Conservation (phyloP, 1,140 invertebrate species). For the Coelopa frigida region DNA sequence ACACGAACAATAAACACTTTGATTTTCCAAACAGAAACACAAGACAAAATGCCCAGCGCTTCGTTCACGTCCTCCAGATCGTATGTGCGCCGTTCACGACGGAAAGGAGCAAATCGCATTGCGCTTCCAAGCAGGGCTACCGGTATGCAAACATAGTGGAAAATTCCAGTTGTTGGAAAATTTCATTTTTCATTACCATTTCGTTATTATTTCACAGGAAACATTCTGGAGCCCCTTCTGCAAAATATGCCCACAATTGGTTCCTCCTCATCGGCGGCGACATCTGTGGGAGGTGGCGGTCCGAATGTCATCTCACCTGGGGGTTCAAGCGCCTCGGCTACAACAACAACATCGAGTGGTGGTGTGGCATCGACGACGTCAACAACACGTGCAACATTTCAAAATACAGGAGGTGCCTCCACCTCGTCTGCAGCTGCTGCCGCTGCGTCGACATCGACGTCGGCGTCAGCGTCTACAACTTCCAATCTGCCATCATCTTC, state of each 20-base stretch:
- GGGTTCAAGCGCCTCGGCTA: conserved; percentile 21
- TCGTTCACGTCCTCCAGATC: conserved; percentile 80
- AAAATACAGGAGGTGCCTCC: too few relatives aligned
- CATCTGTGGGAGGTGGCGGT: conserved; percentile 43
- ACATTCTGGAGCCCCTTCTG: conserved; percentile 41
- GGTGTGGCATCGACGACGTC: conserved; percentile 8
- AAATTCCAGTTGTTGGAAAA: not conserved
- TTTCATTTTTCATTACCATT: not conserved
- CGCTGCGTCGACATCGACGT: not conserved
- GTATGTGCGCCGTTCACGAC: conserved; percentile 69
- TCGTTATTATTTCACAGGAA: too few relatives aligned
- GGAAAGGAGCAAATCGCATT: conserved; percentile 77
- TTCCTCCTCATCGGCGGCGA: too few relatives aligned
- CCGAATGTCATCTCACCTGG: conserved; percentile 17
- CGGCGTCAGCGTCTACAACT: not conserved
- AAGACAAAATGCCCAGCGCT: conserved; percentile 75
- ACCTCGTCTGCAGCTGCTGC: not conserved
- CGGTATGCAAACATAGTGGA: conserved; percentile 45
- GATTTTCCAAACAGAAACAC: too few relatives aligned
- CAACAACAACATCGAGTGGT: conserved; percentile 14
- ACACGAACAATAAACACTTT: not conserved
- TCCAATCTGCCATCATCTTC: conserved; percentile 3
- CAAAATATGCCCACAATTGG: conserved; percentile 63
- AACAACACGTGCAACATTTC: too few relatives aligned
- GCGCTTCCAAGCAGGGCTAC: conserved; percentile 71